Percentiles rank a stretch among this genome's conserved stretches.
Evolutionary conservation across 2,797 vertebrate genomes (phyloP).

Genomic region (Gallinago stenura): DNA sequence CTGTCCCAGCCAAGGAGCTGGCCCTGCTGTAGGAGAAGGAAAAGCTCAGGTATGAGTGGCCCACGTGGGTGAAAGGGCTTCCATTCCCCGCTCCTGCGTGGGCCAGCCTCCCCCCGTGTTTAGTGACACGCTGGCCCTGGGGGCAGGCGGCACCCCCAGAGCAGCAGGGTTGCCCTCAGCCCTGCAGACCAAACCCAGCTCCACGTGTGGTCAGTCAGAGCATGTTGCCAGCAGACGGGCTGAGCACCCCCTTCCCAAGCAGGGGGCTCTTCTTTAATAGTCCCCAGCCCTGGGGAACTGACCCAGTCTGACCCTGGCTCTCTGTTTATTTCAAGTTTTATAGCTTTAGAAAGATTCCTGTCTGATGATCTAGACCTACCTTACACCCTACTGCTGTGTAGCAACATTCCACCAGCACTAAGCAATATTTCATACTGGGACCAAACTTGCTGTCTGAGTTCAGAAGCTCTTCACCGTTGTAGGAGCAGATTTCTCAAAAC

Average conservation of each 20-base stretch:
- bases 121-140: background rate
- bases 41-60: background rate
- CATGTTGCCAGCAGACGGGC: rapidly evolving
- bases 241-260: background rate
- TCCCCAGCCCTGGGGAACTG: background rate
- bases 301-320: background rate
- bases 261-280: background rate
- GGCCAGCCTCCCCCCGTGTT: background rate
- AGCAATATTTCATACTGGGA: slow-evolving; percentile 17
- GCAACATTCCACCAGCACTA: background rate
- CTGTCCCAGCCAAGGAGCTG: background rate
- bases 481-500: background rate
- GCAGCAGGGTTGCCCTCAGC: background rate
- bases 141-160: background rate
- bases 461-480: background rate
- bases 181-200: background rate
- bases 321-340: slow-evolving; percentile 26
- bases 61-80: background rate
- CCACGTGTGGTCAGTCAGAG: background rate
- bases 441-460: background rate
- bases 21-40: background rate
- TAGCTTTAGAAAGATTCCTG: slow-evolving; percentile 24
- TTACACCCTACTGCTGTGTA: background rate
- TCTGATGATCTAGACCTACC: background rate
- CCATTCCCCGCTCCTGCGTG: background rate